Percentiles rank a stretch among this genome's conserved stretches.
Evolutionary conservation across 2,113 vertebrate species (phyloP).

Genomic region (Macrotis lagotis): DNA sequence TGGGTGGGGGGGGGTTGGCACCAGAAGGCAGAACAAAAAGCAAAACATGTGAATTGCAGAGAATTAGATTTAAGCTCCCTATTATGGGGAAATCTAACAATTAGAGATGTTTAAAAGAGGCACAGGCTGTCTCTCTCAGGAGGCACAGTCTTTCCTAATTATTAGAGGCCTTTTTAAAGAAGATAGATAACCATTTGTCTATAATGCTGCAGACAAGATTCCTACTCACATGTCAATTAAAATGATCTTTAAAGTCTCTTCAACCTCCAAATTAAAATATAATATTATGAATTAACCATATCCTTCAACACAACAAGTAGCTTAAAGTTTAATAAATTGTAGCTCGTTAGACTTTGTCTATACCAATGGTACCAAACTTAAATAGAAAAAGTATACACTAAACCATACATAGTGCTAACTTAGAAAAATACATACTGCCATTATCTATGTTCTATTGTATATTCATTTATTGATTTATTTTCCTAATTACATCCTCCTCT

Average conservation of each 20-base stretch:
- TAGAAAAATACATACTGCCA: background rate
- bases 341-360: background rate
- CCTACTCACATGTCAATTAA: background rate
- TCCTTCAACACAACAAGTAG: background rate
- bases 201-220: background rate
- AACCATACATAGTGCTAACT: background rate
- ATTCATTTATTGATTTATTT: background rate
- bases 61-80: background rate
- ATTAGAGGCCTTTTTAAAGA: background rate
- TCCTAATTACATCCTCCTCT: background rate
- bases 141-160: background rate
- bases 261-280: background rate
- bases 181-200: background rate
- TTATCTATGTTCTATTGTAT: background rate
- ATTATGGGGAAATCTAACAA: background rate
- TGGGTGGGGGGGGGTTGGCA: too few relatives aligned
- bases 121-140: background rate
- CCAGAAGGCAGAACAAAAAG: background rate
- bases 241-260: background rate
- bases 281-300: background rate
- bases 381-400: background rate
- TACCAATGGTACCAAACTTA: background rate
- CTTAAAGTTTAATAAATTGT: background rate
- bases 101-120: background rate
- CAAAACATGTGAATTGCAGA: background rate